These are phyloP conservation scores for Rhinolophus ferrumequinum DNA, from an alignment of 2,113 vertebrate species.

Conservation along the genomic window DNA sequence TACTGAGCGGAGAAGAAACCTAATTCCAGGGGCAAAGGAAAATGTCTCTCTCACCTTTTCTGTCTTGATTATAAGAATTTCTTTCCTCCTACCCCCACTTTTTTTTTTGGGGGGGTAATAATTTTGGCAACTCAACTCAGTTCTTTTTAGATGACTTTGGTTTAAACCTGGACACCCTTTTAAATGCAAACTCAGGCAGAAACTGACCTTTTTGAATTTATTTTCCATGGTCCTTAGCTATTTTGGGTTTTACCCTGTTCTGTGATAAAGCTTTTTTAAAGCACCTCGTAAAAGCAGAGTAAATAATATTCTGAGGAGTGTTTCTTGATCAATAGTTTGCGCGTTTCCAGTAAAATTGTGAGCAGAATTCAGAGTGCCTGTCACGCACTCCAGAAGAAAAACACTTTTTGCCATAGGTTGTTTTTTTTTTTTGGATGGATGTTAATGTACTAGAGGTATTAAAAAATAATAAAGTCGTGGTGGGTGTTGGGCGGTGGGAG, in stretches of 20 bases:
- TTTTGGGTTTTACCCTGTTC: not conserved
- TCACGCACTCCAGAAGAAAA: not conserved
- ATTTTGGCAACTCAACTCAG: not conserved
- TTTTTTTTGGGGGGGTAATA: not conserved
- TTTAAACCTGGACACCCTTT: not conserved
- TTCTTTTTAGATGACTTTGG: slow-evolving; percentile 7
- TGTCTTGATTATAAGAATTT: not conserved
- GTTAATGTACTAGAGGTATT: not conserved
- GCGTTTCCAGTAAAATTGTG: not conserved
- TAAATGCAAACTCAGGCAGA: not conserved
- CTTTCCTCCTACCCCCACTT: not conserved
- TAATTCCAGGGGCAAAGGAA: not conserved
- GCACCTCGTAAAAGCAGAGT: slow-evolving; percentile 36
- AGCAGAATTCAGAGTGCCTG: not conserved
- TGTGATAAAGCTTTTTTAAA: not conserved
- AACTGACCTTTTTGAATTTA: not conserved
- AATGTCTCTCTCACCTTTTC: not conserved
- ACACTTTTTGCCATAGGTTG: not conserved
- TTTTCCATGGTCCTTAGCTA: not conserved
- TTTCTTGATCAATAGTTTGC: slow-evolving; percentile 49
- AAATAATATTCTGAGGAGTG: not conserved
- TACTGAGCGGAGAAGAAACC: not conserved
- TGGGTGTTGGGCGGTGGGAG: not conserved
- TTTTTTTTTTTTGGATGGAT: not conserved
- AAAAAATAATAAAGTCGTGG: not conserved